phyloP scores from a whole-genome alignment of 1,140 invertebrate species.

The Aethina tumida region DNA sequence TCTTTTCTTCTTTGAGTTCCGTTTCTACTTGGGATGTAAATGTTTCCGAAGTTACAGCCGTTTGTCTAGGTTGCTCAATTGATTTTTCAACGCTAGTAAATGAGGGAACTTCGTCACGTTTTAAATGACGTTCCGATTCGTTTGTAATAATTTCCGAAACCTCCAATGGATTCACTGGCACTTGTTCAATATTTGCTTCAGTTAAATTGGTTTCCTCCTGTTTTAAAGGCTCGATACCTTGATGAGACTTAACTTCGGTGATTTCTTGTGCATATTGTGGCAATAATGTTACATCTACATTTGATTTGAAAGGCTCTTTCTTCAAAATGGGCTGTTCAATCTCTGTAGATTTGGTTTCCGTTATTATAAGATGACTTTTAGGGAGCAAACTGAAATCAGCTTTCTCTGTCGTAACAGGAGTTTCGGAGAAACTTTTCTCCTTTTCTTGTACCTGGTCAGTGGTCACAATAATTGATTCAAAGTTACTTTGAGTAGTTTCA shows the following conservation, averaged over 20 bases:
- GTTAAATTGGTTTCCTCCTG: conserved; percentile 19
- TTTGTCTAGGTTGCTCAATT: conserved; percentile 18
- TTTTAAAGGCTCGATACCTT: conserved; percentile 23
- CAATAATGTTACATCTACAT: conserved; percentile 12
- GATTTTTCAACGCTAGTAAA: conserved; percentile 12
- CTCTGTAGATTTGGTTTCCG: conserved; percentile 35
- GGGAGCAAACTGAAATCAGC: conserved; percentile 20
- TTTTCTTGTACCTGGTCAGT: conserved; percentile 38
- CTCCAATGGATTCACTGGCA: conserved; percentile 4
- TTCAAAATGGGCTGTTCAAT: conserved; percentile 33
- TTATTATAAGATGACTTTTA: conserved; percentile 32
- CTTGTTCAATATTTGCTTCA: conserved; percentile 13
- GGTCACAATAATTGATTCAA: conserved; percentile 39
- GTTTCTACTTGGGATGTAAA: conserved; percentile 12
- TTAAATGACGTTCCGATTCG: conserved; percentile 8
- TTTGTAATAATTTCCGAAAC: conserved; percentile 7
- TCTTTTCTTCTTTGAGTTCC: conserved; percentile 7
- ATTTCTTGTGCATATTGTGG: conserved; percentile 19
- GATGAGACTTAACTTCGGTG: conserved; percentile 23
- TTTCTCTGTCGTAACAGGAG: conserved; percentile 13
- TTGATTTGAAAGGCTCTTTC: background rate
- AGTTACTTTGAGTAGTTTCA: conserved; percentile 31
- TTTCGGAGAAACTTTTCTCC: conserved; percentile 27
- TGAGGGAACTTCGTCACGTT: background rate
- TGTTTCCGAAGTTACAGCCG: conserved; percentile 14